phyloP scores from a whole-genome alignment of 2,888 invertebrate species.

The Hoplodrina ambigua region DNA sequence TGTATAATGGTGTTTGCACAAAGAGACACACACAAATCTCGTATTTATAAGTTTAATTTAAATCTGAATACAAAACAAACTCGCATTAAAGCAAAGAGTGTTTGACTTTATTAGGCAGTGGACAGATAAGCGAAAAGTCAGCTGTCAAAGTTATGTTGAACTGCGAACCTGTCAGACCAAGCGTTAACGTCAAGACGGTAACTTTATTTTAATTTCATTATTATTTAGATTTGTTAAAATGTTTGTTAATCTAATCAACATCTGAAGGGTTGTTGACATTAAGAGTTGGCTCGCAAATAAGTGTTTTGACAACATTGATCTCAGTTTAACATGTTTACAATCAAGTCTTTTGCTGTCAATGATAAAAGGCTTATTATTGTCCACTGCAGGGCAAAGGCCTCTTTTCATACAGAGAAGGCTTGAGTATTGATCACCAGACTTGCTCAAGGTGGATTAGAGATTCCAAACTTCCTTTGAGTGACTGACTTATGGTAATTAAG shows the following conservation, averaged over 20 bases:
- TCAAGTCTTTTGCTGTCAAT: background rate
- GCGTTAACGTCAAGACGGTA: slow-evolving; percentile 10
- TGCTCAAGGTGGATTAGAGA: no score
- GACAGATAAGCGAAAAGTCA: slow-evolving; percentile 17
- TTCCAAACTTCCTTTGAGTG: no score
- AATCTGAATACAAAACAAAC: slow-evolving; percentile 30
- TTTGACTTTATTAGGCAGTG: slow-evolving; percentile 24
- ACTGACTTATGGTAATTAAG: no score
- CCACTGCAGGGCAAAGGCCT: no score
- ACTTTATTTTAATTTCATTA: slow-evolving; percentile 27
- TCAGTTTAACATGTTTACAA: no score
- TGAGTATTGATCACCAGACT: no score
- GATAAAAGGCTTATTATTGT: no score
- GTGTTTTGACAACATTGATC: background rate
- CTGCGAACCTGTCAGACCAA: slow-evolving; percentile 18
- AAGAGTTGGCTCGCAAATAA: slow-evolving; percentile 3
- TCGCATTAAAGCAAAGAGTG: slow-evolving; percentile 9
- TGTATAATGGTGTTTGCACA: slow-evolving; percentile 12
- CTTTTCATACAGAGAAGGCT: no score
- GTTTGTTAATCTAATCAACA: slow-evolving; percentile 34
- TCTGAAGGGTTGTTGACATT: slow-evolving; percentile 13
- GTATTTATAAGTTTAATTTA: slow-evolving; percentile 32
- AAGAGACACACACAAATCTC: slow-evolving; percentile 22
- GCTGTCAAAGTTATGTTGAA: slow-evolving; percentile 29
- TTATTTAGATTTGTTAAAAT: slow-evolving; percentile 24